Evolutionary conservation across 2,113 vertebrate genomes (phyloP), one percentile per base, ranked within the genome.

Genomic region (Pteronura brasiliensis): DNA sequence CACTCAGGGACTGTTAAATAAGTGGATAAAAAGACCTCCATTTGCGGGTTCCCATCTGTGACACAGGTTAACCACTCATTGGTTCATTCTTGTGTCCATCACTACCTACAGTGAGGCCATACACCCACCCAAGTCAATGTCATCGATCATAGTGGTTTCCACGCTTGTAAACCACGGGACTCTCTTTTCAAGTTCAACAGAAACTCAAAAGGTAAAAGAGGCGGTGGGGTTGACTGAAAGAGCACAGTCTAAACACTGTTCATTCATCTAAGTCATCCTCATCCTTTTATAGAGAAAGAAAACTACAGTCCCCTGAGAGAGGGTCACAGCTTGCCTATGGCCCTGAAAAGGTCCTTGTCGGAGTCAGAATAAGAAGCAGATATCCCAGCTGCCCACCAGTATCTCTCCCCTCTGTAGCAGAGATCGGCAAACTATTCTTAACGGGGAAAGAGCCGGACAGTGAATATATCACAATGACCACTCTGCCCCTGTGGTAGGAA

Each of bases 111-210:
- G 44, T 1, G 7, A 39, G 6, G 25, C n/a, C 61, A 11, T 12
- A 23, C 49, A 14, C 1, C 14, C 93, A 29, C 39, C 42, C 44
- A 59, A n/a, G 27, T 47, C 59, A 20, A 52, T 39, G 29, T 83
- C 47, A 9, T 4, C 31, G 31, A 2, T 20, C 42, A 34, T 11
- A n/a, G 63, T 36, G 15, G 49, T 79, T 85, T 29, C 13, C 25
- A 77, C 7, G 15, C 52, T 34, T 42, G 5, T 25, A 71, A 47
- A 69, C 31, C 69, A 29, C 1, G 10, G 17, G 71, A 52, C 13
- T 71, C 67, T 76, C n/a, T 31, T 47, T 84, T 47, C 80, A 87
- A 61, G 74, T 72, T 63, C 72, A 91, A 49, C 44, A 65, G 80
- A 79, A 91, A 93, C 25, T 55, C 6, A 31, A 74, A 81, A 71